These are phyloP conservation scores for Saccostrea glomerata DNA, from an alignment of 1,140 invertebrate genomes.

Conservation along the genomic window DNA sequence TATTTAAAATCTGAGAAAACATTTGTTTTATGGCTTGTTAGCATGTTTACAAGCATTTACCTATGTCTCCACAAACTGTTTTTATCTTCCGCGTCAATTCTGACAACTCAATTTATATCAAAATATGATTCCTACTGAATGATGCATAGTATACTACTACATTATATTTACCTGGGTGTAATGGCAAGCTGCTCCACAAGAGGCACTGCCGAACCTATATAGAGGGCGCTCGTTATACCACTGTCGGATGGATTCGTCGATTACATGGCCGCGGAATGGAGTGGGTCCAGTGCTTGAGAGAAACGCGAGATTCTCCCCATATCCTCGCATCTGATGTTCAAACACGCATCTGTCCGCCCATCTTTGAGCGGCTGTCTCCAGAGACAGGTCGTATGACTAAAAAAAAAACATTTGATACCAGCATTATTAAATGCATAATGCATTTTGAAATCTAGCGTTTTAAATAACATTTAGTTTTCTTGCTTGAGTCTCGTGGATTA, in stretches of 20 bases:
- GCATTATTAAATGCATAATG: too few relatives aligned
- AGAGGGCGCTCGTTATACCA: slow-evolving; percentile 51
- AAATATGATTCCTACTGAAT: too few relatives aligned
- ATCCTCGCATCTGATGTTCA: slow-evolving; percentile 53
- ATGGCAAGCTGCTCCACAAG: slow-evolving; percentile 53
- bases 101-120: too few relatives aligned
- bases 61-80: too few relatives aligned
- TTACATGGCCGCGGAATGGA: slow-evolving; percentile 1
- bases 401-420: too few relatives aligned
- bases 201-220: slow-evolving; percentile 28
- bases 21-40: neutral
- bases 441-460: too few relatives aligned
- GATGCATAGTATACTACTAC: too few relatives aligned
- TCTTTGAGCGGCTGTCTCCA: slow-evolving; percentile 36
- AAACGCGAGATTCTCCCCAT: slow-evolving; percentile 52
- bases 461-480: too few relatives aligned
- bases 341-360: slow-evolving; percentile 53
- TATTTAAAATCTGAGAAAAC: neutral
- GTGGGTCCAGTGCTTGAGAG: slow-evolving; percentile 50
- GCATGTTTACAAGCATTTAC: neutral
- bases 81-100: too few relatives aligned
- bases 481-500: too few relatives aligned
- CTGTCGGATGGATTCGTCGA: slow-evolving; percentile 47
- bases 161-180: slow-evolving; percentile 54
- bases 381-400: slow-evolving; percentile 15